Conservation (phyloP, 2,888 invertebrate species). For the Chalcosyrphus nemorum region DNA sequence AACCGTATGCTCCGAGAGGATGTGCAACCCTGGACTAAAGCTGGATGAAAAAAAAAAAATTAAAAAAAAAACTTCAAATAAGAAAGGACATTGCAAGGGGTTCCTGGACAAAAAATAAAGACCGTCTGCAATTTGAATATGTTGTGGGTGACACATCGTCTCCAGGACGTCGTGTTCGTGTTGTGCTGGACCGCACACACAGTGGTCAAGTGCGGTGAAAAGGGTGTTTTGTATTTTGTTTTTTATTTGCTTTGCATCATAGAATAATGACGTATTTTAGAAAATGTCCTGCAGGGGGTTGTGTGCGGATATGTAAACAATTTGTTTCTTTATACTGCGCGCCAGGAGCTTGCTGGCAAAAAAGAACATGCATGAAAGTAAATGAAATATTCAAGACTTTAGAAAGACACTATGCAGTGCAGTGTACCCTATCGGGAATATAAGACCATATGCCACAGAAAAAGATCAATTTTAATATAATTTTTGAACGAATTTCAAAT, state of each 20-base stretch:
- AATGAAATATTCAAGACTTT: background rate
- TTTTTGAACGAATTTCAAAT: too few relatives aligned
- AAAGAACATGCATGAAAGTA: background rate
- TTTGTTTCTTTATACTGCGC: background rate
- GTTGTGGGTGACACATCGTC: slow-evolving; percentile 46
- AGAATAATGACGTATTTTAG: slow-evolving; percentile 33
- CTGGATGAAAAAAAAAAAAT: background rate
- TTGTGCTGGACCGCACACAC: slow-evolving; percentile 4
- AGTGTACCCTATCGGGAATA: too few relatives aligned
- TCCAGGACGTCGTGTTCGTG: background rate
- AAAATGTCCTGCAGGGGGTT: slow-evolving; percentile 13
- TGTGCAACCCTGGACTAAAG: slow-evolving; percentile 3
- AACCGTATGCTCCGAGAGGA: slow-evolving; percentile 30
- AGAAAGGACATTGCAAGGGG: slow-evolving; percentile 3
- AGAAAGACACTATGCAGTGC: background rate
- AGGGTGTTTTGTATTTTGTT: slow-evolving; percentile 18
- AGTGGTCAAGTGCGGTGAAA: slow-evolving; percentile 49
- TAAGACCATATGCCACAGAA: too few relatives aligned
- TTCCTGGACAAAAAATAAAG: slow-evolving; percentile 29
- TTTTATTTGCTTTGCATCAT: slow-evolving; percentile 15
- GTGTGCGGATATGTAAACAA: slow-evolving; percentile 41
- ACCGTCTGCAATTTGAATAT: slow-evolving; percentile 52
- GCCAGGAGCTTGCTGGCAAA: background rate
- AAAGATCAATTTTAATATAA: too few relatives aligned
- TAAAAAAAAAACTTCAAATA: background rate